phyloP scores from a whole-genome alignment of 2,797 vertebrate species.

The Oreochromis grahami region DNA sequence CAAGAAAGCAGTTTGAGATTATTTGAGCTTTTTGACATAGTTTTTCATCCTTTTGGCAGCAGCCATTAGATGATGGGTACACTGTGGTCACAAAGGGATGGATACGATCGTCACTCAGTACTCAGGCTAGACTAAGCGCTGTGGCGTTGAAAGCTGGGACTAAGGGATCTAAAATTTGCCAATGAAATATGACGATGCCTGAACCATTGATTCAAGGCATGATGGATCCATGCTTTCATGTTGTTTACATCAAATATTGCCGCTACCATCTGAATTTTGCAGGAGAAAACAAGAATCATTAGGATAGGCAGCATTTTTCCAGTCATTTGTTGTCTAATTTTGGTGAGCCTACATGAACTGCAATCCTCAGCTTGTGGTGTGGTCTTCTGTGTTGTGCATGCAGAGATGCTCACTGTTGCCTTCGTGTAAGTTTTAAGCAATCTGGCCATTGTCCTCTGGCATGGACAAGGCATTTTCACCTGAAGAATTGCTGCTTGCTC shows the following conservation, averaged over 20 bases:
- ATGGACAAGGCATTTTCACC: not conserved
- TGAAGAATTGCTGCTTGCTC: rapidly evolving
- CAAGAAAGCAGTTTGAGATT: not conserved
- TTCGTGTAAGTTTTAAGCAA: not conserved
- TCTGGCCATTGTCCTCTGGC: not conserved
- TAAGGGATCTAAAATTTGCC: not conserved
- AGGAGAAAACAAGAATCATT: not conserved
- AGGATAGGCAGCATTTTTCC: not conserved
- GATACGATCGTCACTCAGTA: not conserved
- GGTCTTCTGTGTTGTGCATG: not conserved
- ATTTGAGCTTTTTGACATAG: not conserved
- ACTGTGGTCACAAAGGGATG: not conserved
- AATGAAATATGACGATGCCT: not conserved
- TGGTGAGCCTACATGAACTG: not conserved
- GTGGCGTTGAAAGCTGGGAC: not conserved
- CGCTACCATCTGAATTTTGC: not conserved
- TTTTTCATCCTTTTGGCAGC: not conserved
- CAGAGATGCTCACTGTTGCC: not conserved
- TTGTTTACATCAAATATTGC: not conserved
- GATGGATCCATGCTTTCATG: not conserved
- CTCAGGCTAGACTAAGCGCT: rapidly evolving
- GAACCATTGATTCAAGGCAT: not conserved
- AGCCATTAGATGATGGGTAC: not conserved
- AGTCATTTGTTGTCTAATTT: rapidly evolving
- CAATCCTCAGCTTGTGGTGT: not conserved